phyloP scores from a whole-genome alignment of 2,797 vertebrate species.

The Coccyzus lansbergi region DNA sequence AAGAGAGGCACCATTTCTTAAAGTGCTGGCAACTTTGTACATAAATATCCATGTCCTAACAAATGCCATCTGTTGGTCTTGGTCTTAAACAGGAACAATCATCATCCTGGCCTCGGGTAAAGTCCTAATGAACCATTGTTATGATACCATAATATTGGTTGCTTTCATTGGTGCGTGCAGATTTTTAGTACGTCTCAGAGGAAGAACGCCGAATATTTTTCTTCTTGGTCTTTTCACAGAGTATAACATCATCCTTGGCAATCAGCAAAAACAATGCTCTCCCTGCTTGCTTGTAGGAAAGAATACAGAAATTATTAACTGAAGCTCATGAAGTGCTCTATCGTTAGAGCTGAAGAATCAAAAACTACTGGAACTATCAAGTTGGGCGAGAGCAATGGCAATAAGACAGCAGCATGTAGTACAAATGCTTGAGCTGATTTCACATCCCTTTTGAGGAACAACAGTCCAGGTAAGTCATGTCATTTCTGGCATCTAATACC shows the following conservation, averaged over 20 bases:
- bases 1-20: slow-evolving; percentile 19
- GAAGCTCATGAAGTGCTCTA: neutral
- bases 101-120: neutral
- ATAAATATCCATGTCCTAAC: slow-evolving; percentile 53
- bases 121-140: slow-evolving; percentile 44
- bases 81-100: slow-evolving; percentile 6
- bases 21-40: slow-evolving; percentile 27
- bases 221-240: slow-evolving; percentile 1
- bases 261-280: neutral
- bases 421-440: neutral
- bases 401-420: rapidly evolving
- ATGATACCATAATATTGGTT: neutral
- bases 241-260: slow-evolving; percentile 37
- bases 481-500: neutral
- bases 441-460: neutral
- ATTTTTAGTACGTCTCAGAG: slow-evolving; percentile 4
- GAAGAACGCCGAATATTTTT: neutral
- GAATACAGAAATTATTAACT: neutral
- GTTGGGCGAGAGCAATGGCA: neutral
- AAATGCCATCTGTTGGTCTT: slow-evolving; percentile 25
- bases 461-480: neutral
- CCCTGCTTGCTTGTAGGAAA: neutral
- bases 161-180: neutral
- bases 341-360: neutral
- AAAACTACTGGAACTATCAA: neutral